phyloP scores from a whole-genome alignment of 1,140 invertebrate genomes.

The Planococcus citri region DNA sequence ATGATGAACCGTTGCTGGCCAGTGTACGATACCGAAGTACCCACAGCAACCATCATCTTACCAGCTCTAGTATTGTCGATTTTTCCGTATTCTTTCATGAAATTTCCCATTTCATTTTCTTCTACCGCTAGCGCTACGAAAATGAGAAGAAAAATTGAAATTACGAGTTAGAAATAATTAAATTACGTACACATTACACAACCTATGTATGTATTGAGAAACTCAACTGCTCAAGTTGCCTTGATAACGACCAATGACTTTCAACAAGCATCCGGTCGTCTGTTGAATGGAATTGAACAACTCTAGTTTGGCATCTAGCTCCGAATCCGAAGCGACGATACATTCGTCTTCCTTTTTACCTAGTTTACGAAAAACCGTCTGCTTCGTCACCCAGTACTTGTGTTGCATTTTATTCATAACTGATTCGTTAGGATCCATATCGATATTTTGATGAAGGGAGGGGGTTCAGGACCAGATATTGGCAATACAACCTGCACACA shows the following conservation, averaged over 20 bases:
- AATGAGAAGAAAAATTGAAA: slow-evolving; percentile 18
- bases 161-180: not conserved
- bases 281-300: slow-evolving; percentile 90
- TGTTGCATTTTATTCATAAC: slow-evolving; percentile 75
- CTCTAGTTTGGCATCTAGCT: slow-evolving; percentile 94
- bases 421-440: slow-evolving; percentile 32
- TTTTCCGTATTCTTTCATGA: slow-evolving; percentile 90
- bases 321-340: slow-evolving; percentile 88
- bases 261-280: slow-evolving; percentile 75
- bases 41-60: slow-evolving; percentile 85
- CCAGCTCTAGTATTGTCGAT: slow-evolving; percentile 74
- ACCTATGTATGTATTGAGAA: not conserved
- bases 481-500: no score
- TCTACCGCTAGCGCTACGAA: slow-evolving; percentile 72
- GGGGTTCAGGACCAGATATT: no score
- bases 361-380: slow-evolving; percentile 82
- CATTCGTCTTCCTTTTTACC: slow-evolving; percentile 97
- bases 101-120: slow-evolving; percentile 87
- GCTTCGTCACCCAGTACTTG: slow-evolving; percentile 97
- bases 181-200: not conserved
- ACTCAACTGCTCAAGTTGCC: slow-evolving; percentile 69
- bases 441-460: not conserved
- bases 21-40: slow-evolving; percentile 87
- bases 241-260: slow-evolving; percentile 87
- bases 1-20: slow-evolving; percentile 85